phyloP scores from a whole-genome alignment of 2,797 vertebrate genomes.

The Sphenodon punctatus region DNA sequence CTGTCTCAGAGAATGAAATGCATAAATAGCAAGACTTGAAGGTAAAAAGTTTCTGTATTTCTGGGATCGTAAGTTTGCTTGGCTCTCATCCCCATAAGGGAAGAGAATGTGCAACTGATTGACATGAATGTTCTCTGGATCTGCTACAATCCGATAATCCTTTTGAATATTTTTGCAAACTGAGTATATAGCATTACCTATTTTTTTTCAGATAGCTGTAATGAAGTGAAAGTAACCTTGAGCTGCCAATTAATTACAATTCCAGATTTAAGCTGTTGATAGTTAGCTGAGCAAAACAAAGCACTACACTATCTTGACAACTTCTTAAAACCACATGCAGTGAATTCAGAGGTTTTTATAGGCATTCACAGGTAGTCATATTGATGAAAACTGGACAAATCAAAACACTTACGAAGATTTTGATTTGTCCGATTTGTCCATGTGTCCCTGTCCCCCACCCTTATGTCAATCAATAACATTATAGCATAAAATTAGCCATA shows the following conservation, averaged over 20 bases:
- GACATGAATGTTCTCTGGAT: background rate
- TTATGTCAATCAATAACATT: background rate
- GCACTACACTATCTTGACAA: background rate
- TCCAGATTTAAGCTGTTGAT: background rate
- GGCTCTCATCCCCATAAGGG: too few species aligned
- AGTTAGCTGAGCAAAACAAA: background rate
- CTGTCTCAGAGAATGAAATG: slow-evolving; percentile 32
- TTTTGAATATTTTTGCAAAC: slow-evolving; percentile 20
- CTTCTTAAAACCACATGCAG: too few species aligned
- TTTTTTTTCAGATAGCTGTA: background rate
- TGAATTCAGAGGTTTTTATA: too few species aligned
- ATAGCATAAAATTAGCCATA: background rate
- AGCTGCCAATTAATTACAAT: background rate
- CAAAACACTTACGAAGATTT: background rate
- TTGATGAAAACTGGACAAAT: background rate
- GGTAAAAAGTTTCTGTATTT: too few species aligned
- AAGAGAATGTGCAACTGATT: background rate
- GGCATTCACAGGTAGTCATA: too few species aligned
- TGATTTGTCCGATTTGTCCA: too few species aligned
- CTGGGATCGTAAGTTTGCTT: too few species aligned
- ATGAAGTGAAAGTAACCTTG: background rate
- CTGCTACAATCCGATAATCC: background rate
- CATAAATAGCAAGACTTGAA: too few species aligned
- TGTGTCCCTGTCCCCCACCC: background rate
- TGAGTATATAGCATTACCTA: background rate